Conservation (phyloP, 2,113 vertebrate species). For the Ia io region DNA sequence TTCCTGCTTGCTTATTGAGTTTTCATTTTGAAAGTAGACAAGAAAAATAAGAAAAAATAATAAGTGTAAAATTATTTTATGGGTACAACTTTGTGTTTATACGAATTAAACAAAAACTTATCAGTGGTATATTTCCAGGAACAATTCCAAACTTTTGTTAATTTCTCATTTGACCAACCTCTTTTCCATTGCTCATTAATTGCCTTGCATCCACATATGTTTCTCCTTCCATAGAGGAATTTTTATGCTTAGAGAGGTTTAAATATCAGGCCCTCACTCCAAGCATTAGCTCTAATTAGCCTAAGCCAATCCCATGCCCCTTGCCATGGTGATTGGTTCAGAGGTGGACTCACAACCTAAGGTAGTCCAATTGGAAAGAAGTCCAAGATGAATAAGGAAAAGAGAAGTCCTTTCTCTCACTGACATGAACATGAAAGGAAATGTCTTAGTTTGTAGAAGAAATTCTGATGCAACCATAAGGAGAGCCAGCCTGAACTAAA, state of each 20-base stretch:
- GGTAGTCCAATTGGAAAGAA: neutral
- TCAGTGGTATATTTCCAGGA: neutral
- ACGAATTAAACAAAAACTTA: neutral
- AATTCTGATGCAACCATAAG: neutral
- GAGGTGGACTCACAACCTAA: neutral
- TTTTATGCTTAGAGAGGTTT: neutral
- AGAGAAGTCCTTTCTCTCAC: neutral
- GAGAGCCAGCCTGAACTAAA: neutral
- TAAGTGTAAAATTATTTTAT: neutral
- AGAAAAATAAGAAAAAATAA: neutral
- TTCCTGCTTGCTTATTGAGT: neutral
- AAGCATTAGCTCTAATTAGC: neutral
- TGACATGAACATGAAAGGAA: neutral
- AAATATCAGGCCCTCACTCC: neutral
- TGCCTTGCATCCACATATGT: neutral
- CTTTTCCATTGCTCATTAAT: neutral
- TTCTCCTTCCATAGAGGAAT: neutral
- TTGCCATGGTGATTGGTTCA: neutral
- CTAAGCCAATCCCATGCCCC: neutral
- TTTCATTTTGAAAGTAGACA: conserved; percentile 5
- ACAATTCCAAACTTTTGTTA: neutral
- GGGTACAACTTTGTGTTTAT: neutral
- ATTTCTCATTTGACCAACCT: neutral
- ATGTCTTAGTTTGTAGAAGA: neutral
- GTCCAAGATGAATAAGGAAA: neutral